Base-by-base conservation (phyloP, 2,113 vertebrate genomes). In the Rhea americana region DNA sequence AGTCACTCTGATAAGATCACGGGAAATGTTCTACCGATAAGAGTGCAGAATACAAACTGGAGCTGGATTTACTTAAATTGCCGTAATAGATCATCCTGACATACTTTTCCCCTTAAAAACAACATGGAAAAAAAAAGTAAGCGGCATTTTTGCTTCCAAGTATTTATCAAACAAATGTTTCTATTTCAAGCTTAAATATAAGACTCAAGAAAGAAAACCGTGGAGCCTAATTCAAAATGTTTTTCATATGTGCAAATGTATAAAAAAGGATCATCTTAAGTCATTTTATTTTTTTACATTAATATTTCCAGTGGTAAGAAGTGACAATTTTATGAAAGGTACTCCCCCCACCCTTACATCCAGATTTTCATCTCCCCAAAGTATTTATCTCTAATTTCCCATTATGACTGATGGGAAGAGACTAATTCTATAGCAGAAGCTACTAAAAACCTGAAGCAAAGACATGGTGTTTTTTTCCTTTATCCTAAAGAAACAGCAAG, bases 11-110 rank as follows among this genome's bases (percentile, higher is more conserved):
- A 90, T 95, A 93, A 85, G 77, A 55, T 63, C 35, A 21, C 7
- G 45, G 71, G 58, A 94, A 97, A 76, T 74, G 79, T 93, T 83
- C 72, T 82, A 50, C 63, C 91, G 88, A 95, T 95, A 95, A 93
- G 88, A 95, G 87, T 28, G 30, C 76, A 84, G 94, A 86, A 96
- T 90, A 93, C 53, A 95, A 96, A 96, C 67, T 70, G 85, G 67
- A 93, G 41, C 51, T 89, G 47, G 47, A 85, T 86, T 91, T 85
- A 66, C 61, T 92, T 91, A 93, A 93, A 59, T 91, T 61, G 45
- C 81, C 61, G 55, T 79, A 83, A 91, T 93, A 95, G 73, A 94
- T 95, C 94, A 95, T 91, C 65, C 28, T 96, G 82, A 85, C 51
- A 35, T 15, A 13, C n/a, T 87, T 79, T 47, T 56, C 41, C 77